Evolutionary conservation across 64 coral and sea anemone genomes (phyloP).

Genomic region (Catalaphyllia jardinei): DNA sequence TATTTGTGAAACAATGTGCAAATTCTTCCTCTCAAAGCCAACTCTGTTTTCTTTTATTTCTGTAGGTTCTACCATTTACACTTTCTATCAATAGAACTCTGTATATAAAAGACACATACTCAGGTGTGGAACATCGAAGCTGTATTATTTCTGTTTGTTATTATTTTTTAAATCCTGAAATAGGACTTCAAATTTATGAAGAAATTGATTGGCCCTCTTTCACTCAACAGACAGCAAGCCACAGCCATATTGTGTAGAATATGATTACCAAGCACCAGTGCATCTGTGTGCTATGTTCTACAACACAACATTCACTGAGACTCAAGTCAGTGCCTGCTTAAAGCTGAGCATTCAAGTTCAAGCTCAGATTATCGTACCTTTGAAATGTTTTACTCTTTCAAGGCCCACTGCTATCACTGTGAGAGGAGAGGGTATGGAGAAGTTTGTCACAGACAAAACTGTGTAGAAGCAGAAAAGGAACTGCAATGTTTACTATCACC

Average conservation of each 20-base stretch:
- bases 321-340: constrained; percentile 12
- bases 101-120: neutral
- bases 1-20: neutral
- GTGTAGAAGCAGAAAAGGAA: neutral
- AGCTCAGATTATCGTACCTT: neutral
- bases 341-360: constrained; percentile 9
- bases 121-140: neutral
- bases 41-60: neutral
- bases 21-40: neutral
- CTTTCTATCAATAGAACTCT: neutral
- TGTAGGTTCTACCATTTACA: neutral
- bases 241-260: constrained; percentile 6
- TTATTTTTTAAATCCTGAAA: neutral
- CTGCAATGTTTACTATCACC: too few species aligned
- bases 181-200: too few species aligned
- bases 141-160: neutral
- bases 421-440: neutral
- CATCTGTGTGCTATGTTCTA: neutral
- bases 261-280: neutral
- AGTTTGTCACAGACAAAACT: neutral
- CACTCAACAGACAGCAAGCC: neutral
- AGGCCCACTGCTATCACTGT: neutral
- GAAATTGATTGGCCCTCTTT: neutral
- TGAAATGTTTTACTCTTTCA: constrained; percentile 19
- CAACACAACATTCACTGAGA: constrained; percentile 3